Percentiles rank a stretch among this genome's conserved stretches.
phyloP scores from a whole-genome alignment of 2,113 vertebrate genomes.

The Hemiprocne comata region DNA sequence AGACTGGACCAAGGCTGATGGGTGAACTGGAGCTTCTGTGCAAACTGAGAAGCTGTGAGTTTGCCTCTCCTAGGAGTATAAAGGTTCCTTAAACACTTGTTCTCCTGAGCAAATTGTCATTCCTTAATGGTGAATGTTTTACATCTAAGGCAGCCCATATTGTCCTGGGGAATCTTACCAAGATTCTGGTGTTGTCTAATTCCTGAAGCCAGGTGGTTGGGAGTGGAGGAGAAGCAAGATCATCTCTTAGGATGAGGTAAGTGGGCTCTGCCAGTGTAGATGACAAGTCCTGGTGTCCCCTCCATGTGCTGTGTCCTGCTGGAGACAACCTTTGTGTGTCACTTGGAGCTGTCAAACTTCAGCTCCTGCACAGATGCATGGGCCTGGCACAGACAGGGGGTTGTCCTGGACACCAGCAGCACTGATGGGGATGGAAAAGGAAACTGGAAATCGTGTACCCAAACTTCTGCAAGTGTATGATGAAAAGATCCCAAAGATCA shows the following conservation, averaged over 20 bases:
- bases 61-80: neutral
- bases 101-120: neutral
- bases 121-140: neutral
- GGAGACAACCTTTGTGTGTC: neutral
- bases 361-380: neutral
- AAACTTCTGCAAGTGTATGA: neutral
- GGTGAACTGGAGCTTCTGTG: neutral
- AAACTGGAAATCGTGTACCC: neutral
- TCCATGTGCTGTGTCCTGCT: neutral
- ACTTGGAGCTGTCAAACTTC: neutral
- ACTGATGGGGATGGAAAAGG: neutral
- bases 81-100: neutral
- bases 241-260: neutral
- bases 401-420: neutral
- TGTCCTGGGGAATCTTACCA: neutral
- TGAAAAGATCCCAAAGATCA: neutral
- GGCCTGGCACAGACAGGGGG: neutral
- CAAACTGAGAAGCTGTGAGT: neutral
- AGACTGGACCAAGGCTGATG: neutral
- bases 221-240: neutral
- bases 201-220: neutral
- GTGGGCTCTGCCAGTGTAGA: neutral
- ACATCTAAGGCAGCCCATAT: accelerated
- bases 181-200: neutral
- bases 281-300: neutral